Evolutionary conservation across 2,888 invertebrate genomes (phyloP).

Genomic region (Himalopsyche japonica): DNA sequence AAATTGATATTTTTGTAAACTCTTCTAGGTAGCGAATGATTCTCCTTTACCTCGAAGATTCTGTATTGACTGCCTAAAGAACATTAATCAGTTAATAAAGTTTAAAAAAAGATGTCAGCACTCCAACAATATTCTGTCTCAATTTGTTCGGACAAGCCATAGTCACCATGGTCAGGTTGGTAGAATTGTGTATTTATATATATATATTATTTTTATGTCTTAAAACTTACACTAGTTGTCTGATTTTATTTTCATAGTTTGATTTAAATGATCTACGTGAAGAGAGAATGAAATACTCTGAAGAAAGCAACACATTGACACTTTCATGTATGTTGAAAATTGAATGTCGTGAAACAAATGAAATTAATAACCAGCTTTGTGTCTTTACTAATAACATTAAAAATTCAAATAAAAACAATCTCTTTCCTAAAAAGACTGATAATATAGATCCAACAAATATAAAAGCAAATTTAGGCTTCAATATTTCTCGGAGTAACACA

Average conservation of each 20-base stretch:
- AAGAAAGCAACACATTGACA: neutral
- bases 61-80: neutral
- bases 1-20: too few relatives aligned
- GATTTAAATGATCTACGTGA: neutral
- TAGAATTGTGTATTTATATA: too few relatives aligned
- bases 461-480: neutral
- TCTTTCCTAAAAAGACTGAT: neutral
- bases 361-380: neutral
- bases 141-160: neutral
- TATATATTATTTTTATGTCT: too few relatives aligned
- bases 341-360: neutral
- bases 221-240: too few relatives aligned
- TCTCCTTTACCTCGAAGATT: neutral
- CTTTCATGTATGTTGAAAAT: neutral
- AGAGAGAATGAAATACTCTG: neutral
- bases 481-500: neutral
- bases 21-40: neutral
- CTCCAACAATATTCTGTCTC: neutral
- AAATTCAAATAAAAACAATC: neutral
- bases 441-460: neutral
- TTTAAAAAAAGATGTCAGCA: neutral
- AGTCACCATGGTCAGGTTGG: neutral
- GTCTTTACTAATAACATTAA: neutral
- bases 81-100: neutral
- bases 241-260: neutral